Evolutionary conservation across 2,797 vertebrate species (phyloP).

Genomic region (Anas flavirostris): DNA sequence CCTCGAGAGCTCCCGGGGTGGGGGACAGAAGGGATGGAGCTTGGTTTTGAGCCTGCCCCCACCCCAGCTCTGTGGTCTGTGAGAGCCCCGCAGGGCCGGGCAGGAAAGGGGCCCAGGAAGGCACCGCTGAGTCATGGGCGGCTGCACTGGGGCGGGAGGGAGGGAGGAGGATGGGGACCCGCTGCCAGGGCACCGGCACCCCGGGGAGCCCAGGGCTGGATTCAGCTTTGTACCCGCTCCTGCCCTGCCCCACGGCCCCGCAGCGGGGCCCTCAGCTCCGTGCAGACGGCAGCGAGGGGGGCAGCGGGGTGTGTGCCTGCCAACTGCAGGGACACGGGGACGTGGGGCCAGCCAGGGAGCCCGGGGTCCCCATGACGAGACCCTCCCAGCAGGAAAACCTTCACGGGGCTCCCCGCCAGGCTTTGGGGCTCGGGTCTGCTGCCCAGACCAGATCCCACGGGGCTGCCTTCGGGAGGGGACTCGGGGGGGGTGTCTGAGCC

Average conservation of each 20-base stretch:
- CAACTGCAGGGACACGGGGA: accelerated
- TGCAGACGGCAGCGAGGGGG: neutral
- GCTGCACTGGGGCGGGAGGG: neutral
- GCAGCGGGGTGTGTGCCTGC: accelerated
- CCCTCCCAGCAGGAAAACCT: neutral
- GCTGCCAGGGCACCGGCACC: neutral
- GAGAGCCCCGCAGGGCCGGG: accelerated
- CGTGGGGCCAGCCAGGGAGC: neutral
- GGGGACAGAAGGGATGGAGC: neutral
- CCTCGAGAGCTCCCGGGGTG: neutral
- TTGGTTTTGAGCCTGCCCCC: neutral
- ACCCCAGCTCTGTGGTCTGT: neutral
- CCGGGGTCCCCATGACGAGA: neutral
- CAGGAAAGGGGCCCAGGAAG: slow-evolving; percentile 60
- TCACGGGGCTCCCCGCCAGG: neutral
- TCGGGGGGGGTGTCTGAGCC: neutral
- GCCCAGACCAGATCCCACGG: neutral
- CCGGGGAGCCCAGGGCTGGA: accelerated
- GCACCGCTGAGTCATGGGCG: neutral
- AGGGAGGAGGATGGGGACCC: accelerated
- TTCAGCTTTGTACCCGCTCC: neutral
- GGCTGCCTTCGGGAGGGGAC: neutral
- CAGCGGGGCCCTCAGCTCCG: neutral
- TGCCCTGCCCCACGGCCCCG: neutral
- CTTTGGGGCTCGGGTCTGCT: neutral